Conservation (phyloP, 92 coral and sea anemone genomes). For the Phenganax marumi region DNA sequence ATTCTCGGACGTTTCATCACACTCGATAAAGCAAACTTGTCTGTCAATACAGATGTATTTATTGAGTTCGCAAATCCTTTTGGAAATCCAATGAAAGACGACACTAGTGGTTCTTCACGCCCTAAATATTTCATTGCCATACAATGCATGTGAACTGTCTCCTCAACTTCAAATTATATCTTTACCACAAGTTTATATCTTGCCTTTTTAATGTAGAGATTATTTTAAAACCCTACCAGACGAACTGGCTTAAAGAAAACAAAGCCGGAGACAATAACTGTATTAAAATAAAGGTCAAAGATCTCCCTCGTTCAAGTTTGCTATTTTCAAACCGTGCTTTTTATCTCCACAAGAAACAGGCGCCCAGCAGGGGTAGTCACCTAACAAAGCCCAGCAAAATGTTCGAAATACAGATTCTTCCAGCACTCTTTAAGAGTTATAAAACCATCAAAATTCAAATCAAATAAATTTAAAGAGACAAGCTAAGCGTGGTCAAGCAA, state of each 20-base stretch:
- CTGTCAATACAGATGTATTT: background rate
- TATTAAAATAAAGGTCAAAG: conserved; percentile 36
- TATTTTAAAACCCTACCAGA: conserved; percentile 3
- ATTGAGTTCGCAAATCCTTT: background rate
- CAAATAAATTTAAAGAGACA: background rate
- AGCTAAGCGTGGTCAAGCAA: background rate
- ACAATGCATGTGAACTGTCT: background rate
- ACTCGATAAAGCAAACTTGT: background rate
- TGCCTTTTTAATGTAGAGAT: background rate
- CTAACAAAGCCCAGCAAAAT: background rate
- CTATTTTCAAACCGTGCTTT: background rate
- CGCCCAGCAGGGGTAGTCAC: conserved; percentile 21
- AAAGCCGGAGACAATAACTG: conserved; percentile 39
- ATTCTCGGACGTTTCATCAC: background rate
- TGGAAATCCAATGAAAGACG: conserved; percentile 3
- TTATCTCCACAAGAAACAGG: background rate
- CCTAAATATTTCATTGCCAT: conserved; percentile 3
- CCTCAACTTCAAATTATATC: background rate
- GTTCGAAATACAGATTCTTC: background rate
- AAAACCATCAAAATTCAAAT: conserved; percentile 8
- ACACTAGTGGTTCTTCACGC: background rate
- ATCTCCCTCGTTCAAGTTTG: background rate
- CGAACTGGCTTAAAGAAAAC: conserved; percentile 25
- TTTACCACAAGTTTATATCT: background rate
- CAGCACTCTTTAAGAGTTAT: background rate